Base-by-base conservation (phyloP, 2,888 invertebrate genomes). In the Drosophila kokeensis region DNA sequence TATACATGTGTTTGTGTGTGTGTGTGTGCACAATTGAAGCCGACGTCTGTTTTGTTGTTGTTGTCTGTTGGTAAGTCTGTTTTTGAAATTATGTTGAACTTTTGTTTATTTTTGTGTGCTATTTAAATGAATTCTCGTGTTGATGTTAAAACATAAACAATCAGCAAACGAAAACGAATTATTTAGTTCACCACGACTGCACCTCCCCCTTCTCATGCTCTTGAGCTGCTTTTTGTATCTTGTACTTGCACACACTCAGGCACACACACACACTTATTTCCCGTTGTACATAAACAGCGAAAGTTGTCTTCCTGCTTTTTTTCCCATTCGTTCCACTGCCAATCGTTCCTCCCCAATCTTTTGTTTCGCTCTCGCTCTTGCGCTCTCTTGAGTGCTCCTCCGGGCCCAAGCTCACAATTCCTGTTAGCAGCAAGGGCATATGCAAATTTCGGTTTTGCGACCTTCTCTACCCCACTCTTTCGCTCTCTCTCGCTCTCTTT, bases 221-320 rank as follows among this genome's bases (percentile, higher is more conserved):
- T 65, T 57, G 53, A 60, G 77, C 65, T 69, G 52, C 63, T 73
- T 62, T 52, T 69, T 42, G 54, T 63, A 45, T 67, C 58, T 59
- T 62, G 29, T 49, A 59, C 54, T 62, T 48, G 57, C 34, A 65
- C 21, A 27, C 50, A 62, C 53, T 32, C 0, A 32, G 32, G 45
- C 27, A 53, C 34, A 54, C 34, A 54, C 34, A 58, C 36, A 58
- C 24, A 36, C 52, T 36, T 59, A 67, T 69, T 82, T 78, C 61
- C 73, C 79, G 81, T 76, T 86, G 79, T 72, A 77, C 65, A 71
- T 73, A 77, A 85, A 82, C 82, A 89, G 90, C 90, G 90, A 90
- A 90, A 90, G 90, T 91, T 90, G 88, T 89, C 87, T 90, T 90
- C 90, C 90, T 81, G 90, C 83, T 57, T 68, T 83, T 90, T 90